Base-by-base conservation (phyloP, 2,888 invertebrate species). In the Melitaea athalia region DNA sequence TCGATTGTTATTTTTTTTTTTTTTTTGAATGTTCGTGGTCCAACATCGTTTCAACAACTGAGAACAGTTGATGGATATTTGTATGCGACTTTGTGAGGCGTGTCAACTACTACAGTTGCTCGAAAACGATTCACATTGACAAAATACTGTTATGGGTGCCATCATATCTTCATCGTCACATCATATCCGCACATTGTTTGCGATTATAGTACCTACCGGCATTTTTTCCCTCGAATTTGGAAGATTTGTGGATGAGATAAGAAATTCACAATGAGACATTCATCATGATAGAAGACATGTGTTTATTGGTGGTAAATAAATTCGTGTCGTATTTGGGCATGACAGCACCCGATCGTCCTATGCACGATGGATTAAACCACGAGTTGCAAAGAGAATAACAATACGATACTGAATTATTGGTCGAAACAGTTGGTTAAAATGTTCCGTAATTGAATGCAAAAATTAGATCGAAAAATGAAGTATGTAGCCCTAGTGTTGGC, bases 1-100 rank as follows among this genome's bases (percentile, higher is more conserved):
- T 55, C 79, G 82, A 5, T 69, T 85, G 69, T 70, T 77, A 49
- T 74, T 86, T 67, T 72, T 81, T 31, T n/a, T n/a, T n/a, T n/a
- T n/a, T n/a, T n/a, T n/a, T n/a, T n/a, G n/a, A 80, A 81, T 78
- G 78, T 85, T n/a, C 75, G 74, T 71, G 79, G 78, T 14, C 75
- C 77, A 71, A 72, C 73, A 75, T 31, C 49, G 78, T 77, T n/a
- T 76, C 77, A 71, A 73, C 72, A 75, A 15, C 47, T 76, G 33
- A 65, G 73, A 79, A 77, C 76, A 64, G 76, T 78, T 72, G 17
- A 80, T 77, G 77, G 74, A 61, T 62, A 61, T 43, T 66, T 76
- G 68, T 77, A 75, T 67, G 72, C 24, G 42, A 63, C 79, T 6
- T 79, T 76, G 76, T 67, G 75, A 76, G 70, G 77, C 75, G 59